Conservation (phyloP, 2,113 vertebrate genomes). For the Alligator mississippiensis region DNA sequence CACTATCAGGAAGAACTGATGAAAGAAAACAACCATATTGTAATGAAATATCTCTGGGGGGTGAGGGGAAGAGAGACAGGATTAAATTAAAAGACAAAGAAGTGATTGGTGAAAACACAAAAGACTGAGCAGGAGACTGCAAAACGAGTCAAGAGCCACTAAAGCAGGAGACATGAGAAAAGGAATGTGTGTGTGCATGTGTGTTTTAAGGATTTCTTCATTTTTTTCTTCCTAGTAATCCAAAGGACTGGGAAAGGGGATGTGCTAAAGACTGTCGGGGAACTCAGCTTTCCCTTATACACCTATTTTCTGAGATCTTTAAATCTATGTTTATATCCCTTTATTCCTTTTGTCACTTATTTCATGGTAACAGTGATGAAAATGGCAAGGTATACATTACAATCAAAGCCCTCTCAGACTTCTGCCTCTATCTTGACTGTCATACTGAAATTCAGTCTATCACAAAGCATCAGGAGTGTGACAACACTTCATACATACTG, state of each 20-base stretch:
- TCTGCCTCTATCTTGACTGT: not conserved
- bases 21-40: not conserved
- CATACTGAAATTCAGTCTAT: not conserved
- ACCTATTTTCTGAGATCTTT: not conserved
- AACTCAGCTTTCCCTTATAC: not conserved
- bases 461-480: not conserved
- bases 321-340: not conserved
- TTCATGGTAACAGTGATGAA: not conserved
- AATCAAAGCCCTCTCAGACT: not conserved
- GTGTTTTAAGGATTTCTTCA: not conserved
- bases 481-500: not conserved
- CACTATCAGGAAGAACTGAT: not conserved
- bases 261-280: not conserved
- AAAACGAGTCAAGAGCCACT: not conserved
- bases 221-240: not conserved
- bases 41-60: not conserved
- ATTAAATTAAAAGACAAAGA: not conserved
- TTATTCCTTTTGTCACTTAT: not conserved
- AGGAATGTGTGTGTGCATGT: not conserved
- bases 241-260: not conserved
- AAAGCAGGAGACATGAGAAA: accelerated
- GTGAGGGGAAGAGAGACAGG: no score
- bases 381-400: not conserved
- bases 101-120: not conserved
- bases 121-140: not conserved